These are phyloP conservation scores for Ophiothrix spiculata DNA, from an alignment of 35 echinoderm and acorn worm species.

Conservation along the genomic window DNA sequence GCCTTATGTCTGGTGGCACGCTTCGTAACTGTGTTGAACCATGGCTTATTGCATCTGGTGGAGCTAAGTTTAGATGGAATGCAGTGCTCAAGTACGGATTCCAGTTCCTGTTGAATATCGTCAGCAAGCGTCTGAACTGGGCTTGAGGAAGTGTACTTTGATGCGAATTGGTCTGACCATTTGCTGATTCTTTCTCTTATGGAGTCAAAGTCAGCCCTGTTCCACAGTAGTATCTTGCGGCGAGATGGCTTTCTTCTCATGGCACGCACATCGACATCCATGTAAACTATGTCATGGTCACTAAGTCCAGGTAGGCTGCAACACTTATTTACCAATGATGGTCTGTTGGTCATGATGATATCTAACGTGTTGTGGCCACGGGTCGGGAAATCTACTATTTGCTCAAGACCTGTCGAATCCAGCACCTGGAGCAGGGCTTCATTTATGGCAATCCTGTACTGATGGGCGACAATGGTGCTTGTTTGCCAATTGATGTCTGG, in stretches of 20 bases:
- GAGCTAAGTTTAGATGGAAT: too few relatives aligned
- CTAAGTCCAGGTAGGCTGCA: too few relatives aligned
- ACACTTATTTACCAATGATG: constrained; percentile 6
- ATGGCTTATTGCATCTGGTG: too few relatives aligned
- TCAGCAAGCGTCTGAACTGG: too few relatives aligned
- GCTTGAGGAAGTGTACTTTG: too few relatives aligned
- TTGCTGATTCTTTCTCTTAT: neutral
- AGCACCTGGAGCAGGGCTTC: too few relatives aligned
- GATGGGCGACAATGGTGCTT: neutral
- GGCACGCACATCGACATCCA: neutral
- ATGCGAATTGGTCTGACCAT: constrained; percentile 19
- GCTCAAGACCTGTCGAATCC: neutral
- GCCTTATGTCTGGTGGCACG: too few relatives aligned
- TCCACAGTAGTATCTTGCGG: constrained; percentile 7
- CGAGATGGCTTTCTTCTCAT: neutral
- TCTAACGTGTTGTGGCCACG: neutral
- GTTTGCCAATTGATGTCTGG: too few relatives aligned
- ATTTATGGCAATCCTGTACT: constrained; percentile 10
- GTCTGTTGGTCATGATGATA: constrained; percentile 5
- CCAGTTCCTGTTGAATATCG: too few relatives aligned
- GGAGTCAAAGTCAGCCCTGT: neutral
- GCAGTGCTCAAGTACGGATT: too few relatives aligned
- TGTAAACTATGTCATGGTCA: neutral
- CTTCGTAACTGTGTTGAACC: too few relatives aligned
- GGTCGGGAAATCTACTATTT: neutral